Percentiles rank a stretch among this genome's conserved stretches.
Conservation (phyloP, 2,797 vertebrate genomes). For the Eleutherodactylus coqui region DNA sequence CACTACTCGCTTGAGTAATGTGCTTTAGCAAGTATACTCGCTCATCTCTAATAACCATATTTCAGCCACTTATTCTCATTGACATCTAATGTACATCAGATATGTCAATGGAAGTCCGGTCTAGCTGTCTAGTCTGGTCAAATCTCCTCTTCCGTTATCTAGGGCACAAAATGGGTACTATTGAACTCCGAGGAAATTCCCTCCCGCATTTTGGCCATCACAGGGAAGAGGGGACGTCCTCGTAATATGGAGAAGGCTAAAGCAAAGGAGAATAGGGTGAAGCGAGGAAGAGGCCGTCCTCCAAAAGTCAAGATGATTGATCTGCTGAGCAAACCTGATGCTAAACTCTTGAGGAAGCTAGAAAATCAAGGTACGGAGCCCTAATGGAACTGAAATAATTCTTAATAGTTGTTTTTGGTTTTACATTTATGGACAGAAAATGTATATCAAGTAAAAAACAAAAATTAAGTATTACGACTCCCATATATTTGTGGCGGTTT, state of each 20-base stretch:
- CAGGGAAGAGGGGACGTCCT: constrained; percentile 91
- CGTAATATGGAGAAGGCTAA: constrained; percentile 90
- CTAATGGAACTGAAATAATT: not conserved
- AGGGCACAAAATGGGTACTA: constrained; percentile 90
- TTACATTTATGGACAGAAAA: not conserved
- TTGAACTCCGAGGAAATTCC: constrained; percentile 93
- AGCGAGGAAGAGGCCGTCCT: constrained; percentile 88
- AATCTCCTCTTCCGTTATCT: constrained; percentile 25
- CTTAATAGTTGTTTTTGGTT: not conserved
- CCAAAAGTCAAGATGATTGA: constrained; percentile 89
- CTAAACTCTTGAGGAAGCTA: constrained; percentile 83
- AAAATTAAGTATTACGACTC: too few relatives aligned
- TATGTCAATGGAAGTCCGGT: too few relatives aligned
- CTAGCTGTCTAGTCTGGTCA: too few relatives aligned
- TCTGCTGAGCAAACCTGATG: constrained; percentile 89
- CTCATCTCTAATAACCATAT: too few relatives aligned
- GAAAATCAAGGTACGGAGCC: constrained; percentile 84
- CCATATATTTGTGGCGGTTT: too few relatives aligned
- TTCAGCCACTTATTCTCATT: too few relatives aligned
- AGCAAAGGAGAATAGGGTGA: constrained; percentile 73
- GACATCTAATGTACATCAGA: too few relatives aligned
- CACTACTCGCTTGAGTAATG: too few relatives aligned
- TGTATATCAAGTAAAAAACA: too few relatives aligned
- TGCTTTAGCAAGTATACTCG: too few relatives aligned
- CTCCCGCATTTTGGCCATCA: constrained; percentile 96